These are phyloP conservation scores for Ascaphus truei DNA, from an alignment of 2,113 vertebrate genomes.

Conservation along the genomic window DNA sequence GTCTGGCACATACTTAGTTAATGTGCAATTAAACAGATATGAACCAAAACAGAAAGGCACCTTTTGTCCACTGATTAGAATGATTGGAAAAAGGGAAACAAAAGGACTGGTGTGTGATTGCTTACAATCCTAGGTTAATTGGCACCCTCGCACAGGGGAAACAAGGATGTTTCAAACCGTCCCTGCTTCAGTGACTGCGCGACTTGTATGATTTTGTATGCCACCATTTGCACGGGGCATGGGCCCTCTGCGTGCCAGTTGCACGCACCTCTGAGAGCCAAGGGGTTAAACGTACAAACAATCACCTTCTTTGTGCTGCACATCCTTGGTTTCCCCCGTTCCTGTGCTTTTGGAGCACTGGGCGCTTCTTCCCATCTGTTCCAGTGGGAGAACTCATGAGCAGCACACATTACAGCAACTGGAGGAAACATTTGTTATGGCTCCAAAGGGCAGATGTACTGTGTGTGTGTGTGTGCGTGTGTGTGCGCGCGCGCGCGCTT, in stretches of 20 bases:
- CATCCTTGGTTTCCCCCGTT: constrained; percentile 38
- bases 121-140: constrained; percentile 26
- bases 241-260: not conserved
- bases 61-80: constrained; percentile 18
- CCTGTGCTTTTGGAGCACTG: constrained; percentile 23
- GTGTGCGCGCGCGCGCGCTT: no score
- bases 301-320: constrained; percentile 38
- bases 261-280: not conserved
- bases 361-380: constrained; percentile 50
- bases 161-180: constrained; percentile 32
- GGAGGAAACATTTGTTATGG: constrained; percentile 7
- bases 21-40: not conserved
- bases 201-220: not conserved
- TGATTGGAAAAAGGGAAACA: not conserved
- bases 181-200: constrained; percentile 26
- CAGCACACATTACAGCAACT: constrained; percentile 21
- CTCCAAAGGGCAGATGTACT: not conserved
- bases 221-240: not conserved
- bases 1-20: not conserved
- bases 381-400: constrained; percentile 39
- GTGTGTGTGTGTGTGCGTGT: not conserved
- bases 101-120: constrained; percentile 32
- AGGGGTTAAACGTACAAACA: constrained; percentile 32
- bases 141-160: constrained; percentile 29
- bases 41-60: constrained; percentile 23